Percentiles rank a stretch among this genome's conserved stretches.
Conservation (phyloP, 2,113 vertebrate genomes). For the Xyliphius kryptos region DNA sequence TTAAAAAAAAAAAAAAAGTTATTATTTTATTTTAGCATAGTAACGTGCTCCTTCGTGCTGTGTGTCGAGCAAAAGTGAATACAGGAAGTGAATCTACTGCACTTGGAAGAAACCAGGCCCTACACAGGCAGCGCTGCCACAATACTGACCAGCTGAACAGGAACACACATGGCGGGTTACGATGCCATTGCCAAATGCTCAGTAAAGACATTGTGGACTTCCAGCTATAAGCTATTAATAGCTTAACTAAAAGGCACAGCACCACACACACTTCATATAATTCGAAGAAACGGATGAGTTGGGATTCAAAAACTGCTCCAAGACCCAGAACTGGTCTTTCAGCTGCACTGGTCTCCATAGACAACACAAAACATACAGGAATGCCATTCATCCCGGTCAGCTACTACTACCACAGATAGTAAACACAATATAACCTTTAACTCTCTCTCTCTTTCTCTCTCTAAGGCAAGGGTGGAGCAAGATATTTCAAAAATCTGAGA, state of each 20-base stretch:
- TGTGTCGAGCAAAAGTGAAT: neutral
- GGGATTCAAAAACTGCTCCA: neutral
- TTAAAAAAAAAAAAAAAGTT: neutral
- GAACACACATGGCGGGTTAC: slow-evolving; percentile 17
- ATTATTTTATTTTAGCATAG: neutral
- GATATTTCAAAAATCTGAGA: too few species aligned
- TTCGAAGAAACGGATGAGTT: neutral
- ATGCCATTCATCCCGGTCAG: neutral
- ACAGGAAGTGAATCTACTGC: slow-evolving; percentile 1
- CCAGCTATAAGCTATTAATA: neutral
- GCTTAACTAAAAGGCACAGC: neutral
- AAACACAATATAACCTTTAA: slow-evolving; percentile 10
- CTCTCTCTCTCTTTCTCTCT: too few species aligned
- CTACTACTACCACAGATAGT: neutral
- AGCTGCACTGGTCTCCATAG: neutral
- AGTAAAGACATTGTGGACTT: slow-evolving; percentile 9
- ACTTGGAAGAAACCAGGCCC: neutral
- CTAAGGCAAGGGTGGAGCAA: too few species aligned
- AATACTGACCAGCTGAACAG: slow-evolving; percentile 11
- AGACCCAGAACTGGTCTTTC: neutral
- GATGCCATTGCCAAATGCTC: neutral
- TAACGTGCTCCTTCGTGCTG: neutral
- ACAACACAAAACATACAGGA: neutral
- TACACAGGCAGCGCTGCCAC: slow-evolving; percentile 7
- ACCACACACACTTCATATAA: neutral